A percentile compares a stretch with the other conserved stretches of the same genome.
These are phyloP conservation scores for Bothrops jararaca DNA, from an alignment of 2,113 vertebrate species.

Conservation along the genomic window DNA sequence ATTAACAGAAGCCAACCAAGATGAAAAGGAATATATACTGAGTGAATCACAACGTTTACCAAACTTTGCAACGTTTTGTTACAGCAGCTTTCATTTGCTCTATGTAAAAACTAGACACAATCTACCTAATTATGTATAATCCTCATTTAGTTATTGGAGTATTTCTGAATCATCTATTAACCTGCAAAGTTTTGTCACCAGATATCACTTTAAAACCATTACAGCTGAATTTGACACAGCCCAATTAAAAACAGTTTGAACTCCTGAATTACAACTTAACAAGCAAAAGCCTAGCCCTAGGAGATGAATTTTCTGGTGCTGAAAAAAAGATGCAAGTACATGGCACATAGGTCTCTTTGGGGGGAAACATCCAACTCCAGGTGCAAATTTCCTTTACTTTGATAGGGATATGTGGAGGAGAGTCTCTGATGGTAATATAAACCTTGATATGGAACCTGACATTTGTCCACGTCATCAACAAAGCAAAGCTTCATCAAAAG, in stretches of 20 bases:
- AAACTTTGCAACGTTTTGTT: not conserved
- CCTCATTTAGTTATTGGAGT: not conserved
- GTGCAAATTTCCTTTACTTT: not conserved
- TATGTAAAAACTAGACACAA: not conserved
- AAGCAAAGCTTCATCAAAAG: not conserved
- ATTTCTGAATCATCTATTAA: not conserved
- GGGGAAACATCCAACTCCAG: not conserved
- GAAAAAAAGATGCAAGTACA: not conserved
- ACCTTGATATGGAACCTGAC: not conserved
- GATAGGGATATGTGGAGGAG: not conserved
- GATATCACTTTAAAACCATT: not conserved
- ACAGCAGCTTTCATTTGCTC: not conserved
- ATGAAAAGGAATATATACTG: not conserved
- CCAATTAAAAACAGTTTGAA: not conserved
- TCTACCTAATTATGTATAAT: not conserved
- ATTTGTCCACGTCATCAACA: not conserved
- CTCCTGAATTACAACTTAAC: not conserved
- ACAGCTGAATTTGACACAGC: not conserved
- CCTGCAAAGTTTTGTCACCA: not conserved
- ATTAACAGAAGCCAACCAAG: not conserved
- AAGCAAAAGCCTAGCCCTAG: not conserved
- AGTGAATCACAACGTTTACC: not conserved
- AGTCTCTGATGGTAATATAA: not conserved
- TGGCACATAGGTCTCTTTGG: not conserved
- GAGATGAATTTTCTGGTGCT: not conserved